A percentile compares a stretch with the other conserved stretches of the same genome.
Evolutionary conservation across 1,140 invertebrate species (phyloP).

Genomic region (Halesus radiatus): DNA sequence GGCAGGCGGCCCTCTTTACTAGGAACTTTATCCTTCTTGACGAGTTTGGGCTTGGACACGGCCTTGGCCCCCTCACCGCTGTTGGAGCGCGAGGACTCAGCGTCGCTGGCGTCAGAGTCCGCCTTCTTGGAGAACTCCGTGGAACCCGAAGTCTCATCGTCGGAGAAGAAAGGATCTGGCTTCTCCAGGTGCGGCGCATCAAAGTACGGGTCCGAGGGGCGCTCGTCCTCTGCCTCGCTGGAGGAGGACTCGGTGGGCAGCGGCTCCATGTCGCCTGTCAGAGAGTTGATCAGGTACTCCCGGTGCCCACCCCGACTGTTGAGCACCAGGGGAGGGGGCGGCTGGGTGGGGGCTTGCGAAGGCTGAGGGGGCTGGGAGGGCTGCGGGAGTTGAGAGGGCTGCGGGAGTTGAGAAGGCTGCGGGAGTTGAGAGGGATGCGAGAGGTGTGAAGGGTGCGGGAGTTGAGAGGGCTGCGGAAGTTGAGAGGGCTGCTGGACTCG

Average conservation of each 20-base stretch:
- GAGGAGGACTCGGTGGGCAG: conserved; percentile 78
- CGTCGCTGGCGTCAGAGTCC: conserved; percentile 72
- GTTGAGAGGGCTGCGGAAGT: no score
- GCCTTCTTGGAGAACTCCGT: conserved; percentile 64
- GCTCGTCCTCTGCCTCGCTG: conserved; percentile 64
- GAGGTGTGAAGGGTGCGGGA: no score
- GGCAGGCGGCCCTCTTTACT: neutral
- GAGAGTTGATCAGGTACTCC: conserved; percentile 88
- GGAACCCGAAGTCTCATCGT: conserved; percentile 70
- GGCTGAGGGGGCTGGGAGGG: neutral
- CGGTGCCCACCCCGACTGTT: conserved; percentile 73
- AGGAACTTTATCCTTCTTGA: conserved; percentile 40
- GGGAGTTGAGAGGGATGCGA: neutral
- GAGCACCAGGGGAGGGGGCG: conserved; percentile 55
- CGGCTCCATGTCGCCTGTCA: conserved; percentile 88
- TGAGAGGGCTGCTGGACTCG: no score
- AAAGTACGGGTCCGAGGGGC: conserved; percentile 55
- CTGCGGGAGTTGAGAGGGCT: conserved; percentile 30
- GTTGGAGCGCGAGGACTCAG: conserved; percentile 73
- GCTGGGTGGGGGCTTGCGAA: conserved; percentile 28
- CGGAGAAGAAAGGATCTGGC: conserved; percentile 75
- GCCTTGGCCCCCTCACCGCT: conserved; percentile 64
- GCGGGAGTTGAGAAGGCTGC: conserved; percentile 60
- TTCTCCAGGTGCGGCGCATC: conserved; percentile 70
- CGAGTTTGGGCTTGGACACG: conserved; percentile 31